phyloP scores from a whole-genome alignment of 92 coral and sea anemone species.

The Umimayanthus kanabou region DNA sequence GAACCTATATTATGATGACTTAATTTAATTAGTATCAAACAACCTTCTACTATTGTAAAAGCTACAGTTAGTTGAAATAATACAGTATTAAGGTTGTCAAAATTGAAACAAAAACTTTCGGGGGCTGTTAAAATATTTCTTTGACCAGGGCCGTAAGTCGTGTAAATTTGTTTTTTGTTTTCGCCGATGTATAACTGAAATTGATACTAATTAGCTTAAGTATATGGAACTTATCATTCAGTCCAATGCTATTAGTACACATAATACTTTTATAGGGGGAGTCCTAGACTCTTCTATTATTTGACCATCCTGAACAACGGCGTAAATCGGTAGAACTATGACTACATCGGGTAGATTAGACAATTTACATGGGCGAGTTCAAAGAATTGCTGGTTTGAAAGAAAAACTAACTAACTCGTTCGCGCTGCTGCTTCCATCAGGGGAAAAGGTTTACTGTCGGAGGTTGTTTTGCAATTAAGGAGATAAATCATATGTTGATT shows the following conservation, averaged over 20 bases:
- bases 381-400: not conserved
- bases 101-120: not conserved
- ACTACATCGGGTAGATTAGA: not conserved
- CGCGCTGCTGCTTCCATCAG: not conserved
- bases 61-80: not conserved
- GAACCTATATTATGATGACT: not conserved
- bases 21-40: no score
- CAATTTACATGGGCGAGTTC: not conserved
- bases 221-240: not conserved
- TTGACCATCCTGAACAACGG: not conserved
- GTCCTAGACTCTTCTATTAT: no score
- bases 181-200: not conserved
- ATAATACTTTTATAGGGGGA: not conserved
- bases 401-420: not conserved
- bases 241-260: not conserved
- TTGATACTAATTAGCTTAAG: not conserved
- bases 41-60: not conserved
- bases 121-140: not conserved
- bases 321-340: not conserved
- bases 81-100: not conserved
- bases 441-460: slow-evolving; percentile 32
- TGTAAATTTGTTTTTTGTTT: no score
- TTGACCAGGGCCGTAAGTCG: not conserved
- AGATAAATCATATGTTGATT: slow-evolving; percentile 39
- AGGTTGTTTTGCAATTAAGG: slow-evolving; percentile 3